These are phyloP conservation scores for Solea senegalensis DNA, from an alignment of 2,113 vertebrate genomes.

Conservation along the genomic window DNA sequence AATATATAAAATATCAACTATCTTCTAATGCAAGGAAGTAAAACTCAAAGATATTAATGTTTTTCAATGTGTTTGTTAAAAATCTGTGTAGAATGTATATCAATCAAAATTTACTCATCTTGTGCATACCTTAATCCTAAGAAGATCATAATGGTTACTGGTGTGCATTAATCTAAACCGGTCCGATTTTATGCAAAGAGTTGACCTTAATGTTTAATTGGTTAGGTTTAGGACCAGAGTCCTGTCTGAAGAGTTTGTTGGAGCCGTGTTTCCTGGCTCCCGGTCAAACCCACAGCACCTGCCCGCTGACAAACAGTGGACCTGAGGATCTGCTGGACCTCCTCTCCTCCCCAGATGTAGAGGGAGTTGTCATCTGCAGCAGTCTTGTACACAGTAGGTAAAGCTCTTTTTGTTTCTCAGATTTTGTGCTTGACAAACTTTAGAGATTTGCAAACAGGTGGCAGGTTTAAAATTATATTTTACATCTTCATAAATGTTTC, in stretches of 20 bases:
- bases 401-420: neutral
- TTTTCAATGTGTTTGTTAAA: too few relatives aligned
- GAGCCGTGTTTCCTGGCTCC: conserved; percentile 22
- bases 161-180: too few relatives aligned
- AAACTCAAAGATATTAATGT: too few relatives aligned
- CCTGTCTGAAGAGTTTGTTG: conserved; percentile 23
- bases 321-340: conserved; percentile 51
- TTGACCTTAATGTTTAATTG: conserved; percentile 5
- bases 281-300: conserved; percentile 24
- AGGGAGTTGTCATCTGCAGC: conserved; percentile 70
- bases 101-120: neutral
- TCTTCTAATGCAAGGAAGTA: too few relatives aligned
- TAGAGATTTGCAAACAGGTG: neutral
- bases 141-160: neutral
- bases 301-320: conserved; percentile 44
- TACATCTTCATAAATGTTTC: neutral
- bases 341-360: conserved; percentile 73
- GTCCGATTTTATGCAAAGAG: neutral
- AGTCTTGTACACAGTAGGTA: conserved; percentile 70
- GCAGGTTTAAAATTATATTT: neutral
- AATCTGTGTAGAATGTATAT: too few relatives aligned
- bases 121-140: neutral
- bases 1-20: too few relatives aligned
- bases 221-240: conserved; percentile 19
- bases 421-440: neutral